A percentile compares a stretch with the other conserved stretches of the same genome.
phyloP scores from a whole-genome alignment of 2,888 invertebrate genomes.

The Lasioglossum leucozonium region DNA sequence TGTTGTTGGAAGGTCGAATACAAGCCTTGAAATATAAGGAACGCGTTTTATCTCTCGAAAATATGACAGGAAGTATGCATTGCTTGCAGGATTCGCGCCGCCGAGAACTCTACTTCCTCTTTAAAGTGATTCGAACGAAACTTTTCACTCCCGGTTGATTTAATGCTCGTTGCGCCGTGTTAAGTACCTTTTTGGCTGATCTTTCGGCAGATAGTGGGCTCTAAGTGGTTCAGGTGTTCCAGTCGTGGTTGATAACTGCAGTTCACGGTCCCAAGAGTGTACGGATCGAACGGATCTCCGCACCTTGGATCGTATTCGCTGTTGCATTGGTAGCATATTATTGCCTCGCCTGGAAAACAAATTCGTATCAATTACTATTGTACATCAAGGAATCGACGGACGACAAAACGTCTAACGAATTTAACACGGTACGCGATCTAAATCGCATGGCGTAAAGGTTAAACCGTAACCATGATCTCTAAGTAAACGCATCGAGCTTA shows the following conservation, averaged over 20 bases:
- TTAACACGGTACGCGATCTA: background rate
- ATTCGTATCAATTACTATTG: background rate
- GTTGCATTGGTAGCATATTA: slow-evolving; percentile 96
- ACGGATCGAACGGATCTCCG: slow-evolving; percentile 94
- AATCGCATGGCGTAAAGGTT: background rate
- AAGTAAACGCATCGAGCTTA: background rate
- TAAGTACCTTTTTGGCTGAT: slow-evolving; percentile 90
- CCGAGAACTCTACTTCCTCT: background rate
- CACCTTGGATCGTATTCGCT: slow-evolving; percentile 95
- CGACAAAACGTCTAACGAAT: background rate
- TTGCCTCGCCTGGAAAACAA: slow-evolving; percentile 86
- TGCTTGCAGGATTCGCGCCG: background rate
- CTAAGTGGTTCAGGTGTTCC: slow-evolving; percentile 88
- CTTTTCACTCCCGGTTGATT: no score
- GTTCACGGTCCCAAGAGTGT: slow-evolving; percentile 93
- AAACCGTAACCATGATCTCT: background rate
- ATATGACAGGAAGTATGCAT: background rate
- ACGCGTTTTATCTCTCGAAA: background rate
- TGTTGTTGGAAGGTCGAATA: no score
- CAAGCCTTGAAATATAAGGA: background rate
- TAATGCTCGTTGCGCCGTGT: background rate
- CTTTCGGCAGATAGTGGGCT: slow-evolving; percentile 92
- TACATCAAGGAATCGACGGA: background rate
- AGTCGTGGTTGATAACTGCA: slow-evolving; percentile 91
- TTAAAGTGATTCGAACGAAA: no score